Evolutionary conservation across 2,888 invertebrate species (phyloP), one percentile per base, ranked within the genome.

Genomic region (Diadegma fenestrale): DNA sequence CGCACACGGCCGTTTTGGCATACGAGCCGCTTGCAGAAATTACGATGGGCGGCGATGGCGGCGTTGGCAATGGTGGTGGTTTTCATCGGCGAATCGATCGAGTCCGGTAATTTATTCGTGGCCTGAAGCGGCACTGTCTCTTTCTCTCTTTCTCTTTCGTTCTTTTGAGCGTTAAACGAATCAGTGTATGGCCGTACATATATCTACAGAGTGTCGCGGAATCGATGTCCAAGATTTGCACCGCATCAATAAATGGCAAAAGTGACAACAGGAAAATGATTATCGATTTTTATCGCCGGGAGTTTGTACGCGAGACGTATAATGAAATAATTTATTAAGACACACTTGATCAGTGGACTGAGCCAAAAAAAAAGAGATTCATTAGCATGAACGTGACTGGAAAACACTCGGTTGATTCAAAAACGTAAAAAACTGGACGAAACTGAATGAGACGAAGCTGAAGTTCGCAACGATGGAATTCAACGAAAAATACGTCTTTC

Each of bases 61-160:
- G 77, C 43, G 63, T 72, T 69, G 45, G 77, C 78, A 71, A 72
- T 64, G 72, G 78, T 58, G 82, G 75, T 37, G 77, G 80, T 80
- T 82, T 87, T 87, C 87, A 88, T 88, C 87, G 84, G 64, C 68
- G 77, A 80, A 88, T 88, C 88, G 88, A 87, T 88, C 87, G 87
- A 86, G 81, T 86, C 80, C 75, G 82, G 87, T 88, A 89, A 89
- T 89, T 89, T 88, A 89, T 89, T 88, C 89, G 84, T 80, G 80
- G 79, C 84, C 86, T 82, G 54, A 64, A 81, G 83, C 82, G 64
- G 19, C 77, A 58, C 72, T 22, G 63, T 54, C 73, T 61, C 72
- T 22, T 51, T 54, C 73, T 61, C 66, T 68, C 71, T 54, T 64
- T 69, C 77, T 72, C 66, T 82, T 37, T 71, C 58, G 30, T 63